phyloP scores from a whole-genome alignment of 2,113 vertebrate genomes.

The Apteryx owenii region DNA sequence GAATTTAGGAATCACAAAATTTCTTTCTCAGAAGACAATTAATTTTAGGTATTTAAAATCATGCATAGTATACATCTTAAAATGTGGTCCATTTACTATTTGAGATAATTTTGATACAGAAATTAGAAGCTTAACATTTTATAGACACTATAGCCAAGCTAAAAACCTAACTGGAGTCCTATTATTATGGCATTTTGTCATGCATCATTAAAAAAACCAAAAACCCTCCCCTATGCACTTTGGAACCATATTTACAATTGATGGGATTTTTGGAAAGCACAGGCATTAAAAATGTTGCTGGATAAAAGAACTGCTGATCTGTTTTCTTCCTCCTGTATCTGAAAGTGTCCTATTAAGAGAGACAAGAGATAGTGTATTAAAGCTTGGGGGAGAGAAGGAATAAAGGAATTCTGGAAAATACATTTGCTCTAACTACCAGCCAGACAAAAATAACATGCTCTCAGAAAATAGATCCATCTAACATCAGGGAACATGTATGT shows the following conservation, averaged over 20 bases:
- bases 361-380: neutral
- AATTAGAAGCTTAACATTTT: neutral
- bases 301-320: neutral
- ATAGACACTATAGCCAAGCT: neutral
- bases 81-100: neutral
- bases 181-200: slow-evolving; percentile 24
- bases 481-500: neutral
- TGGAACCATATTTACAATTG: neutral
- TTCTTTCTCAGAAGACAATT: neutral
- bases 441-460: neutral
- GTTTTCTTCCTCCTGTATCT: neutral
- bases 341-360: neutral
- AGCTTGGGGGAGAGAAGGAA: neutral
- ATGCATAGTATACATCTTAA: neutral
- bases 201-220: neutral
- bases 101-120: neutral
- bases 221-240: neutral
- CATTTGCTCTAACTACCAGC: neutral
- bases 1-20: neutral
- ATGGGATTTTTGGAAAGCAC: neutral
- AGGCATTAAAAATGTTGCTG: neutral
- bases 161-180: neutral
- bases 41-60: neutral
- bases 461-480: neutral
- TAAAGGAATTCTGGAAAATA: neutral